A percentile compares a stretch with the other conserved stretches of the same genome.
phyloP scores from a whole-genome alignment of 2,888 invertebrate species.

The Tricholauxania praeusta region DNA sequence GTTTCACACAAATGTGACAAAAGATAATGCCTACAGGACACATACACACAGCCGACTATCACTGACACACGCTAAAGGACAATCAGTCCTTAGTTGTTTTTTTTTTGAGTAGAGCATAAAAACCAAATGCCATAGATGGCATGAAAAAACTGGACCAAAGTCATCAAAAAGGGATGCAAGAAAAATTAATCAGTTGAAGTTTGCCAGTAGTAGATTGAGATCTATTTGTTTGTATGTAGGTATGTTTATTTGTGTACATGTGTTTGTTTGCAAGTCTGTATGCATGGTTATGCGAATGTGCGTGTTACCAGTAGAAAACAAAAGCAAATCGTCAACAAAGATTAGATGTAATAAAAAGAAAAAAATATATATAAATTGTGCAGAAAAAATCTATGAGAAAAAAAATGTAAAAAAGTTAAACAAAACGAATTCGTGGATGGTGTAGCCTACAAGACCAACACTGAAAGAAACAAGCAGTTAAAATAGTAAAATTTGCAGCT shows the following conservation, averaged over 20 bases:
- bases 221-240: constrained; percentile 15
- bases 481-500: background rate
- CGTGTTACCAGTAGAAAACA: constrained; percentile 5
- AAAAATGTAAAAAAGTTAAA: constrained; percentile 9
- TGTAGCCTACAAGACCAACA: background rate
- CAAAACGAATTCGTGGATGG: background rate
- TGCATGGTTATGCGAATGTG: background rate
- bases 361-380: background rate
- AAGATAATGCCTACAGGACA: constrained; percentile 36
- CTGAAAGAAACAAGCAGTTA: background rate
- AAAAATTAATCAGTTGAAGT: constrained; percentile 24
- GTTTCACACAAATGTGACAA: constrained; percentile 30
- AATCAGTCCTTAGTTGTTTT: background rate
- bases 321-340: constrained; percentile 22
- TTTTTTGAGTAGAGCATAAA: background rate
- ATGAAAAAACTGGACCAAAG: constrained; percentile 19
- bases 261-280: background rate
- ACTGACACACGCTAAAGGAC: background rate
- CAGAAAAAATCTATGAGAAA: constrained; percentile 7
- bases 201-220: constrained; percentile 17
- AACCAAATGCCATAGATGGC: no score
- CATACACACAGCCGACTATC: constrained; percentile 15
- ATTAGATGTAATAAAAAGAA: constrained; percentile 21
- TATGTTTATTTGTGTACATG: background rate
- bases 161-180: constrained; percentile 7